Conservation (phyloP, 2,888 invertebrate genomes). For the Lumbricus terrestris region DNA sequence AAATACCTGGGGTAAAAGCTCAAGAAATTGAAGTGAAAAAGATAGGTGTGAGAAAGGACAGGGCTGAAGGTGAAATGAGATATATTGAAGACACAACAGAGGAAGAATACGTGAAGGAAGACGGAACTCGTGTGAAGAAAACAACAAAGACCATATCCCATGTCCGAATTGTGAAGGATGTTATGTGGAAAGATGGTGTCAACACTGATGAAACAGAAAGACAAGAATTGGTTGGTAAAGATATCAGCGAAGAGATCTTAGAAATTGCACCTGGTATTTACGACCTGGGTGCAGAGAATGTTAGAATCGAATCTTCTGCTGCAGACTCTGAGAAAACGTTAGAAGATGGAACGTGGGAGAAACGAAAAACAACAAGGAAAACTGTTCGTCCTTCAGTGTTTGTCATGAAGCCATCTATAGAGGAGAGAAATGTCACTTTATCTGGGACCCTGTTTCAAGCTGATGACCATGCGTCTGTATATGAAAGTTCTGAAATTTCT, state of each 20-base stretch:
- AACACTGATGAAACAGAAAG: neutral
- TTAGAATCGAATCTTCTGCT: neutral
- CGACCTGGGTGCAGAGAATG: neutral
- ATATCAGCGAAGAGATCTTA: neutral
- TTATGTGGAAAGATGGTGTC: neutral
- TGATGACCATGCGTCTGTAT: too few relatives aligned
- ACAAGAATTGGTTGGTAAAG: neutral
- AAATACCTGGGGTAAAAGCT: neutral
- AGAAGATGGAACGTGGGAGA: neutral
- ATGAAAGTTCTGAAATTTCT: too few relatives aligned
- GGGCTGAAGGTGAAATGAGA: neutral
- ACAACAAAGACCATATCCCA: neutral
- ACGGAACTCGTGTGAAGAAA: neutral
- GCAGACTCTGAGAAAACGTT: neutral
- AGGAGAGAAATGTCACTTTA: too few relatives aligned
- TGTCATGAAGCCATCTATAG: too few relatives aligned
- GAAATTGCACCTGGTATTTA: neutral
- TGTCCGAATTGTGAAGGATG: neutral
- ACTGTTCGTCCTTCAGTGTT: neutral
- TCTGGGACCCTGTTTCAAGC: too few relatives aligned
- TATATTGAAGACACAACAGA: neutral
- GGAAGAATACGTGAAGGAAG: neutral
- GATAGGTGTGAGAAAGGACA: neutral
- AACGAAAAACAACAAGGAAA: neutral
- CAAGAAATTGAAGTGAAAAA: neutral